Evolutionary conservation across 2,113 vertebrate genomes (phyloP), one percentile per base, ranked within the genome.

Genomic region (Pseudolaguvia tuberculata): DNA sequence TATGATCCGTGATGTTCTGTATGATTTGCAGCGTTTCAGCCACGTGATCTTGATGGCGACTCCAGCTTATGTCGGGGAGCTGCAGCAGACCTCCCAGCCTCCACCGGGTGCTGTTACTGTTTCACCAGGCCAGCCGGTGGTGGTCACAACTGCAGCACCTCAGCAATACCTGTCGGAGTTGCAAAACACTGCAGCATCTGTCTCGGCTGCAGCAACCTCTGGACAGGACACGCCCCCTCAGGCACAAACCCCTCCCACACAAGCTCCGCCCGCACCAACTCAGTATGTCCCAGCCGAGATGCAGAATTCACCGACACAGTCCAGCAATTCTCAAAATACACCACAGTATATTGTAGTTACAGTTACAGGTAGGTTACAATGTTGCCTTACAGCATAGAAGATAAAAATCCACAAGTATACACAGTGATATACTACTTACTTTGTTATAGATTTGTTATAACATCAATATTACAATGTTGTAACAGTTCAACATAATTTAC

Each of bases 261-360:
- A 85, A 50, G 39, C 88, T 1, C 90, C 88, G 81, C 39, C 91
- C 55, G 79, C 88, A 21, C 89, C 91, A n/a, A 90, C 90, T 0
- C 89, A 92, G 82, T 91, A 91, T 78, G 88, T 91, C 78, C 90
- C 90, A 4, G 87, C 90, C 31, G 91, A 91, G 83, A 91, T 92
- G 80, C 91, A 91, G 83, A 86, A 88, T 76, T 92, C 91, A 50
- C 88, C 90, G 14, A 83, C 88, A 0, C 88, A 91, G 82, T 82
- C 89, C 78, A 88, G 86, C 80, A 89, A 86, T 67, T 76, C 85
- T 70, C 90, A 91, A 75, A 87, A 80, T 76, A 89, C 94, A 1
- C 93, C 93, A 70, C 94, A 96, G 87, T 96, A 94, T 85, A 95
- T 96, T 3, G 94, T 95, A 81, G 94, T 96, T 68, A 94, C 94